Percentiles rank a stretch among this genome's conserved stretches.
These are phyloP conservation scores for Campylomormyrus numenius DNA, from an alignment of 2,113 vertebrate genomes.

Conservation along the genomic window DNA sequence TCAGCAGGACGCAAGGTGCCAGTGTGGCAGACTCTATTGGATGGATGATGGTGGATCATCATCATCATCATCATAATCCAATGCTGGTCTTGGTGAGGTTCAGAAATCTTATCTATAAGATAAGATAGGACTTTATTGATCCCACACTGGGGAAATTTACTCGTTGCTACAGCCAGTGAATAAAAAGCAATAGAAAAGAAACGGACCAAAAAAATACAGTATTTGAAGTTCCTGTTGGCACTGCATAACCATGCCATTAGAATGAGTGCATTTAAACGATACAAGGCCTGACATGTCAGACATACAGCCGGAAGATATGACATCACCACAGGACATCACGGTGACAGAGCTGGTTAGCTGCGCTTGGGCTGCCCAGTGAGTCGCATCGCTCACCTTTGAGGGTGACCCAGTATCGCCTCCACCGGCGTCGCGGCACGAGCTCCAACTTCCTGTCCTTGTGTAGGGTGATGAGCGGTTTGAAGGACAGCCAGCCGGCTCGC, in stretches of 20 bases:
- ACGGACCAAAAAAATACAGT: background rate
- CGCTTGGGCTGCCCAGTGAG: background rate
- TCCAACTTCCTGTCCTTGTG: constrained; percentile 95
- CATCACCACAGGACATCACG: background rate
- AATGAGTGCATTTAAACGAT: background rate
- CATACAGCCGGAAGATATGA: background rate
- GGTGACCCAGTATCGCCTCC: constrained; percentile 94
- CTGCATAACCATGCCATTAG: background rate
- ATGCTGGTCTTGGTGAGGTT: background rate
- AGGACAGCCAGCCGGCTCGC: constrained; percentile 89
- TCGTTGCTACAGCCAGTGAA: too few species aligned
- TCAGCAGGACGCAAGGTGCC: background rate
- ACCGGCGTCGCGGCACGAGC: constrained; percentile 79
- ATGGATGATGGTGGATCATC: background rate
- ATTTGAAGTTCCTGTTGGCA: background rate
- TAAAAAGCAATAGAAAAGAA: too few species aligned
- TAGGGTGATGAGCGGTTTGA: constrained; percentile 84
- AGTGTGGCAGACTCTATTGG: background rate
- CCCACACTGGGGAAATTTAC: too few species aligned
- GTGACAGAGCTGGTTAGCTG: background rate
- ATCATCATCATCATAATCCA: background rate
- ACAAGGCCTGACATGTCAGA: background rate
- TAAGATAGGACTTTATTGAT: too few species aligned
- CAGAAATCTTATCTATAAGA: background rate
- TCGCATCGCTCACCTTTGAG: constrained; percentile 74